These are phyloP conservation scores for Cepphus grylle DNA, from an alignment of 2,113 vertebrate genomes.

Conservation along the genomic window DNA sequence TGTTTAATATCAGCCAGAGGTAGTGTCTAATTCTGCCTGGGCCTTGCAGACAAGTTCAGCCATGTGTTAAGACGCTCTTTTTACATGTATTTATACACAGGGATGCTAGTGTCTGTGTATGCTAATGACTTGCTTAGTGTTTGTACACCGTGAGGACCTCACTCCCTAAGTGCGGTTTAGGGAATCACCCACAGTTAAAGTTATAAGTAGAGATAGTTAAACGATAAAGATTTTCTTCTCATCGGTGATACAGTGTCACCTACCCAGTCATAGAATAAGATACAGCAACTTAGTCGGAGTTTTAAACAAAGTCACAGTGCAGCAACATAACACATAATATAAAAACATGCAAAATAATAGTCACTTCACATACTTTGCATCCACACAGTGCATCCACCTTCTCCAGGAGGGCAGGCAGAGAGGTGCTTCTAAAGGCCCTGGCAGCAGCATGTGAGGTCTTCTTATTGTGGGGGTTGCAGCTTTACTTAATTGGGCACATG, in stretches of 20 bases:
- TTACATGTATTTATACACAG: not conserved
- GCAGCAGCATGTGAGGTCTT: not conserved
- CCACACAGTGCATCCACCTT: not conserved
- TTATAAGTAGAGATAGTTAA: not conserved
- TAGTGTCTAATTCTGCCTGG: not conserved
- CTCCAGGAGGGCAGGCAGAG: not conserved
- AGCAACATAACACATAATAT: not conserved
- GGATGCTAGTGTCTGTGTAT: fast-evolving
- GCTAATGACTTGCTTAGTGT: not conserved
- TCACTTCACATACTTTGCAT: not conserved
- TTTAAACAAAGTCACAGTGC: not conserved
- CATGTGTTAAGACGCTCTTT: fast-evolving
- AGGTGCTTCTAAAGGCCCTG: not conserved
- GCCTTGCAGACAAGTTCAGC: not conserved
- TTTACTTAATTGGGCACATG: not conserved
- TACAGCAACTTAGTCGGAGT: not conserved
- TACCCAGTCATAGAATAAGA: not conserved
- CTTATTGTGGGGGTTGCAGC: not conserved
- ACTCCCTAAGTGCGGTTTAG: not conserved
- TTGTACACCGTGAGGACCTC: not conserved
- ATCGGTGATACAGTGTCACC: too few species aligned
- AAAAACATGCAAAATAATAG: too few species aligned
- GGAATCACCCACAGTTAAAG: not conserved
- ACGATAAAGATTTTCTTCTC: not conserved
- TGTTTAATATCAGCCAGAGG: not conserved